phyloP scores from a whole-genome alignment of 23 tunicate genomes.

The Ascidia mentula region DNA sequence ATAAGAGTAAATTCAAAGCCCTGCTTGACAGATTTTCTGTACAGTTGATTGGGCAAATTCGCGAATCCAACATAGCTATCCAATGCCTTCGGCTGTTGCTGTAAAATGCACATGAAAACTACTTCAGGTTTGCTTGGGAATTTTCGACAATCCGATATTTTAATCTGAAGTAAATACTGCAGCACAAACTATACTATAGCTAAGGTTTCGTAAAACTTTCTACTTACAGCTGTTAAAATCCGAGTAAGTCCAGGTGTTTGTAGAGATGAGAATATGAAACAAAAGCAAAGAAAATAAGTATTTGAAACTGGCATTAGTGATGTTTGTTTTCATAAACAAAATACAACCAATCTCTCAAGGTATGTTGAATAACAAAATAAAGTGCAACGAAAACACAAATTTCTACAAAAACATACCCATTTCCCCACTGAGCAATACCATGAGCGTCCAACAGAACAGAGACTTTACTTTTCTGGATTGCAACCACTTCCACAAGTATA shows the following conservation, averaged over 20 bases:
- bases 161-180: no score
- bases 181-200: no score
- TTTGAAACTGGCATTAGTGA: neutral
- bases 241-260: neutral
- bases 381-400: neutral
- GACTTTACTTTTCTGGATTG: no score
- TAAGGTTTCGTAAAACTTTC: no score
- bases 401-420: conserved; percentile 13
- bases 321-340: neutral
- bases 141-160: no score
- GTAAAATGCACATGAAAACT: conserved; percentile 4
- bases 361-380: neutral
- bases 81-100: conserved; percentile 90
- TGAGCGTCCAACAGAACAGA: conserved; percentile 1
- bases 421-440: conserved; percentile 25
- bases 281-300: neutral
- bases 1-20: conserved; percentile 98
- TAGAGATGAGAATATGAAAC: neutral
- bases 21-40: conserved; percentile 96
- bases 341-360: neutral
- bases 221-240: neutral
- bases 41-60: conserved; percentile 96
- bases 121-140: no score
- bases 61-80: conserved; percentile 99
- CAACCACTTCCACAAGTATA: no score